phyloP scores from a whole-genome alignment of 1,140 invertebrate species.

The Archegozetes longisetosus region DNA sequence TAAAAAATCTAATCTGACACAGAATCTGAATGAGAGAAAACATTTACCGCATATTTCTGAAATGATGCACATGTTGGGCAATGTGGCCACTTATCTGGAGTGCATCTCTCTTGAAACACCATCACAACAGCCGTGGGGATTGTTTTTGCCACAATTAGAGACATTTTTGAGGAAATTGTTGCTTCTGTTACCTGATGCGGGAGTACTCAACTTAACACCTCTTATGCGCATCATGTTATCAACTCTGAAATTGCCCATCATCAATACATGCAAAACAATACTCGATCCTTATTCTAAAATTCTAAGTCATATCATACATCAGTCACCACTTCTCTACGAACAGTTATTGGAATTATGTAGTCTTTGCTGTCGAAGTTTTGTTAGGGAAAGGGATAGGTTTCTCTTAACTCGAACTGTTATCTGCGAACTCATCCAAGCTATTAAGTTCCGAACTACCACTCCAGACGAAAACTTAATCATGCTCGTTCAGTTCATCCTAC shows the following conservation, averaged over 20 bases:
- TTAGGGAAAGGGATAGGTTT: conserved; percentile 77
- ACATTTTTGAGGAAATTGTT: conserved; percentile 62
- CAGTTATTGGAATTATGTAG: conserved; percentile 74
- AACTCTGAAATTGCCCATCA: conserved; percentile 42
- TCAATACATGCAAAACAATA: conserved; percentile 38
- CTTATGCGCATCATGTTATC: conserved; percentile 68
- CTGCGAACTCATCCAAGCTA: conserved; percentile 79
- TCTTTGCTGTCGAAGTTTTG: conserved; percentile 49
- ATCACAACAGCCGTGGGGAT: conserved; percentile 47
- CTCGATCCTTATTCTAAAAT: conserved; percentile 94
- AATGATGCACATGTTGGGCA: conserved; percentile 55
- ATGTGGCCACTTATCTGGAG: conserved; percentile 82
- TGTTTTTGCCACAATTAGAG: conserved; percentile 65
- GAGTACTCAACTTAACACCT: conserved; percentile 47
- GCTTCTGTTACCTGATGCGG: conserved; percentile 48
- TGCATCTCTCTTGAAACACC: conserved; percentile 70
- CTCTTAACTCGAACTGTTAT: conserved; percentile 74
- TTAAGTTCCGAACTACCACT: conserved; percentile 84
- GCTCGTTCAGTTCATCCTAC: conserved; percentile 52
- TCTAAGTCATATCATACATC: conserved; percentile 73
- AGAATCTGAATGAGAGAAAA: conserved; percentile 74
- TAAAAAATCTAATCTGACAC: not conserved
- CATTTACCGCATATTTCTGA: conserved; percentile 52
- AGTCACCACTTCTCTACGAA: conserved; percentile 63
- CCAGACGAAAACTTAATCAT: conserved; percentile 86